phyloP scores from a whole-genome alignment of 2,797 vertebrate species.

The Helicolenus hilgendorfi region DNA sequence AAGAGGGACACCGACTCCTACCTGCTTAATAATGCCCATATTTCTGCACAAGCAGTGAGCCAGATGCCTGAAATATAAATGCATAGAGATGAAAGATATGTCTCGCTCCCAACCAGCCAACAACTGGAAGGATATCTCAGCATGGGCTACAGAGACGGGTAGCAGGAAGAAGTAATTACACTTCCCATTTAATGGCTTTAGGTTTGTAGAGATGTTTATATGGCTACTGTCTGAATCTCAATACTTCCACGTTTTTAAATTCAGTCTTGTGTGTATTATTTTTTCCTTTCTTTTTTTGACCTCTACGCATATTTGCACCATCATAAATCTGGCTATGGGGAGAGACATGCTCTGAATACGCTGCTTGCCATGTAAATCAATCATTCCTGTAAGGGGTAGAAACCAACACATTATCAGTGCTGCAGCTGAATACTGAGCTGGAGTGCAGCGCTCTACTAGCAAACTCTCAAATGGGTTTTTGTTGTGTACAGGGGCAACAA shows the following conservation, averaged over 20 bases:
- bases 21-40: constrained; percentile 27
- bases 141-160: background rate
- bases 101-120: background rate
- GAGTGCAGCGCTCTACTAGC: background rate
- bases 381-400: constrained; percentile 52
- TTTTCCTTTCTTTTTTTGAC: constrained; percentile 38
- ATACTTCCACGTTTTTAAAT: constrained; percentile 20
- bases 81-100: background rate
- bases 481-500: background rate
- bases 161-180: background rate
- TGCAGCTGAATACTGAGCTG: constrained; percentile 47
- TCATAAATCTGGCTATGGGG: constrained; percentile 59
- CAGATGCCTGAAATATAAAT: constrained; percentile 24
- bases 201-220: constrained; percentile 16
- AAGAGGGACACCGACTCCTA: constrained; percentile 8
- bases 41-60: constrained; percentile 1
- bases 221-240: background rate
- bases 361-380: constrained; percentile 77
- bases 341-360: constrained; percentile 72
- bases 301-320: constrained; percentile 47
- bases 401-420: constrained; percentile 29
- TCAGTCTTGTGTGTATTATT: background rate
- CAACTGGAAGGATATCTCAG: background rate
- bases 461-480: background rate
- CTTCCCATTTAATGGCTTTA: constrained; percentile 1